Conservation (phyloP, 2,888 invertebrate species). For the Congeria kusceri region DNA sequence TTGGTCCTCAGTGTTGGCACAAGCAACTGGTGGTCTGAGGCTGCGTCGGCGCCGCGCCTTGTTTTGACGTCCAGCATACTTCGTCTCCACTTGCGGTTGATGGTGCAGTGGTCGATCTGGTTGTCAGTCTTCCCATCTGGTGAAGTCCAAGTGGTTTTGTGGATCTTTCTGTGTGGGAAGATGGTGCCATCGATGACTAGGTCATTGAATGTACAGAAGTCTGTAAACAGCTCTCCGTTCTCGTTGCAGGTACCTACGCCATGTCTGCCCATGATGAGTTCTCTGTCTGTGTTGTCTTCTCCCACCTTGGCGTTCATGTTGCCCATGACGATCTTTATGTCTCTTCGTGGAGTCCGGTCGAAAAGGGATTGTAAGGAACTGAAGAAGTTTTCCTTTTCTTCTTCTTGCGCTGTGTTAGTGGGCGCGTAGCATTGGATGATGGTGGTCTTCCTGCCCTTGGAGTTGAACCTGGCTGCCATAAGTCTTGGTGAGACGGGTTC, state of each 20-base stretch:
- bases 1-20: conserved; percentile 22
- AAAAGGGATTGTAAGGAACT: conserved; percentile 3
- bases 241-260: conserved; percentile 46
- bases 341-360: conserved; percentile 24
- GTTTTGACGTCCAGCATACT: conserved; percentile 29
- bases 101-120: conserved; percentile 51
- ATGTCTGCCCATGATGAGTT: conserved; percentile 54
- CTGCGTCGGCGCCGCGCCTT: conserved; percentile 25
- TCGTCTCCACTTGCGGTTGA: conserved; percentile 30
- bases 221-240: conserved; percentile 47
- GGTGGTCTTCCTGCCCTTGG: conserved; percentile 14
- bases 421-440: conserved; percentile 33
- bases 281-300: conserved; percentile 47
- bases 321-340: conserved; percentile 57
- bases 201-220: conserved; percentile 54
- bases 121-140: conserved; percentile 48
- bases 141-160: conserved; percentile 57
- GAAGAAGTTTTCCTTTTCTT: conserved; percentile 42
- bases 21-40: conserved; percentile 37
- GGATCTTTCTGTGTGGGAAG: conserved; percentile 44
- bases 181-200: conserved; percentile 48
- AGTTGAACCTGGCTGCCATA: conserved; percentile 12
- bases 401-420: conserved; percentile 7
- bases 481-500: neutral
- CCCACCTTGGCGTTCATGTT: conserved; percentile 65